Evolutionary conservation across 1,140 invertebrate species (phyloP), one percentile per base, ranked within the genome.

Genomic region (Atta cephalotes): DNA sequence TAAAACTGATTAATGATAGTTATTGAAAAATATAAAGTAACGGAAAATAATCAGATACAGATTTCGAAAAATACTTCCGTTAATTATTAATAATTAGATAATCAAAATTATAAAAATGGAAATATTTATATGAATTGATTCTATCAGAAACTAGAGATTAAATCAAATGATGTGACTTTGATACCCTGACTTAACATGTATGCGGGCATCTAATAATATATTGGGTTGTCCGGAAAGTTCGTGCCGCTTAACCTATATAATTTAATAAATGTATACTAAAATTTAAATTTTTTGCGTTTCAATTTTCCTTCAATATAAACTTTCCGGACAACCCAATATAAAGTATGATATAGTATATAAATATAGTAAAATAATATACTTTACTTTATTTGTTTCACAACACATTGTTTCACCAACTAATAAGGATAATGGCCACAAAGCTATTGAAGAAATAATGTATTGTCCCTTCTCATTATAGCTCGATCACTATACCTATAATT

Each of bases 401-500:
- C 14, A 28, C 31, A 18, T 31, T 76, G 14, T 77, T 25, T 62
- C 2, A 35, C 9, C 21, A 45, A 63, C 14, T 77, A 62, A 1
- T 58, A 66, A 28, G 21, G 39, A 62, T 39, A 39, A 53, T 21
- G 7, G 6, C 12, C 18, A 14, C 14, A 79, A n/a, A 16, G 35
- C 35, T 63, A 78, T 49, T 49, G 35, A 63, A 80, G 31, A 71
- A 25, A 56, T 53, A 35, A 80, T 25, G 10, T 71, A 9, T 16
- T 35, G 5, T 25, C 10, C 6, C 21, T 16, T 62, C 14, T 1
- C 16, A 7, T 79, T 58, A 56, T 1, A 51, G 49, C 21, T 81
- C n/a, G n/a, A 58, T 58, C n/a, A 25, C 1, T 81, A 9, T 66
- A 66, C 49, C 39, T 45, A 58, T 82, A 35, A 82, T 72, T 49